Conservation (phyloP, 2,888 invertebrate genomes). For the Furcula furcula region DNA sequence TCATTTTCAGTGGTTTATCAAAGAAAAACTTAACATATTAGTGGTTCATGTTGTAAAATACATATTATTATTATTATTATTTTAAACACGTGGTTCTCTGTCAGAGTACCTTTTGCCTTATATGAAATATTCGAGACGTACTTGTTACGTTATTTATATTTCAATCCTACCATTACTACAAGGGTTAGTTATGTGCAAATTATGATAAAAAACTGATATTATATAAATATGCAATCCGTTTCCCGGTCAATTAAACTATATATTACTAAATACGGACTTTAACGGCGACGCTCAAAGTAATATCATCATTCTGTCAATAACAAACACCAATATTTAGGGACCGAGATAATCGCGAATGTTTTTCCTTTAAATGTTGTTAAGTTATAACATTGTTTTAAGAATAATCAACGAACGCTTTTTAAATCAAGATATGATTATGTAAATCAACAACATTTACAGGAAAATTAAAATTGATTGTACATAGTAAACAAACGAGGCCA, state of each 20-base stretch:
- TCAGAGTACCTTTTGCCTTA: slow-evolving; percentile 10
- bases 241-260: slow-evolving; percentile 13
- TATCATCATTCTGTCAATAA: background rate
- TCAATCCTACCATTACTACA: slow-evolving; percentile 4
- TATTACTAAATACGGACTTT: background rate
- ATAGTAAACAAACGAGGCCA: slow-evolving; percentile 32
- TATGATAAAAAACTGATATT: slow-evolving; percentile 3
- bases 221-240: slow-evolving; percentile 7
- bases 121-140: slow-evolving; percentile 1
- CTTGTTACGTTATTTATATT: slow-evolving; percentile 1
- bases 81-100: slow-evolving; percentile 15
- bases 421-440: background rate
- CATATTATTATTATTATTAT: too few species aligned
- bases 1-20: too few species aligned
- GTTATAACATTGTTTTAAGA: slow-evolving; percentile 8
- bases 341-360: slow-evolving; percentile 17
- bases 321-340: slow-evolving; percentile 27
- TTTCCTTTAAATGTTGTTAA: slow-evolving; percentile 25
- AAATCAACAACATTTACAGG: slow-evolving; percentile 18
- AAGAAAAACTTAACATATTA: too few species aligned
- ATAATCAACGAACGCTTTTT: background rate
- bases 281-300: slow-evolving; percentile 14
- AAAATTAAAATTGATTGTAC: slow-evolving; percentile 31
- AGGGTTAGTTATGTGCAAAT: slow-evolving; percentile 7
- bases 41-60: too few species aligned